phyloP scores from a whole-genome alignment of 2,113 vertebrate species.

The Gadus macrocephalus region DNA sequence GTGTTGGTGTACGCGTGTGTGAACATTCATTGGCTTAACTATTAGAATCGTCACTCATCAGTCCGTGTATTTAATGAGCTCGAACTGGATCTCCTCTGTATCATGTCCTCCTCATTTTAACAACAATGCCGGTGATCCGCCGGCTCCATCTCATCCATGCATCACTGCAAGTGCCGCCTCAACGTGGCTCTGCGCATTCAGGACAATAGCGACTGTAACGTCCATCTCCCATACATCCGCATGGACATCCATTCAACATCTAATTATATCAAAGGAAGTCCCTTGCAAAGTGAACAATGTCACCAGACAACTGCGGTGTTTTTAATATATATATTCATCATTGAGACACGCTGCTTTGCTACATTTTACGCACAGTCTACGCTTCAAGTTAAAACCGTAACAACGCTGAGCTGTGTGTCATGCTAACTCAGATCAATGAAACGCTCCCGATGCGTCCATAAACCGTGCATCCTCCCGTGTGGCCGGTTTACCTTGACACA shows the following conservation, averaged over 20 bases:
- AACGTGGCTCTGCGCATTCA: slow-evolving; percentile 50
- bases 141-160: no score
- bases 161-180: slow-evolving; percentile 19
- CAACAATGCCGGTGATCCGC: background rate
- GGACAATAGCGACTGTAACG: background rate
- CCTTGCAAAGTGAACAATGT: slow-evolving; percentile 13
- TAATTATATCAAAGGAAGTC: slow-evolving; percentile 13
- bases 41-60: background rate
- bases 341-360: slow-evolving; percentile 44
- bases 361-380: slow-evolving; percentile 51
- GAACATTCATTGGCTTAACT: background rate
- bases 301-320: slow-evolving; percentile 33
- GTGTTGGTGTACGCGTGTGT: slow-evolving; percentile 4
- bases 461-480: slow-evolving; percentile 13
- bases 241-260: no score
- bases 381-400: slow-evolving; percentile 16
- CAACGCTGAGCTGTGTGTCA: background rate
- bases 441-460: slow-evolving; percentile 17
- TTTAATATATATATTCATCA: slow-evolving; percentile 44
- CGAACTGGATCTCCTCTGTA: background rate
- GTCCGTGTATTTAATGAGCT: background rate
- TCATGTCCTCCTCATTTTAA: background rate
- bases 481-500: slow-evolving; percentile 71
- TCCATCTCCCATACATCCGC: no score
- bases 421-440: background rate